These are phyloP conservation scores for Hemaris fuciformis DNA, from an alignment of 2,888 invertebrate genomes.

Conservation along the genomic window DNA sequence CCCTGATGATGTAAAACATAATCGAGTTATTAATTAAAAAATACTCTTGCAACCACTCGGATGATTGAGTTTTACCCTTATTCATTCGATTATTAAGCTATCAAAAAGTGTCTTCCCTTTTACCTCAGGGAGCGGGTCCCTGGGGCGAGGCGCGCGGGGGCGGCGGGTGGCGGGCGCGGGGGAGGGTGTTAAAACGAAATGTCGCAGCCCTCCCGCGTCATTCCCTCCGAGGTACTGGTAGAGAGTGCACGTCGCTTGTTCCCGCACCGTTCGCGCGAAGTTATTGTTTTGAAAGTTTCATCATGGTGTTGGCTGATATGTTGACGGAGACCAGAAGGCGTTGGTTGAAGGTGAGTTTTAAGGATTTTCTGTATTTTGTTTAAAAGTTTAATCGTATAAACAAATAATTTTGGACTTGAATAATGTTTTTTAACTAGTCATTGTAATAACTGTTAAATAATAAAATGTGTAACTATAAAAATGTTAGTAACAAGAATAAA, in stretches of 20 bases:
- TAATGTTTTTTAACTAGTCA: too few species aligned
- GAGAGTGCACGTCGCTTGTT: constrained; percentile 36
- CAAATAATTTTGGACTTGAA: too few species aligned
- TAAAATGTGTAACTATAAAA: too few species aligned
- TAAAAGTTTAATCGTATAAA: neutral
- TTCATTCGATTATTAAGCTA: constrained; percentile 38
- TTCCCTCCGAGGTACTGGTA: constrained; percentile 44
- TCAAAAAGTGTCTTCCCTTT: constrained; percentile 22
- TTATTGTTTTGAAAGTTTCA: constrained; percentile 23
- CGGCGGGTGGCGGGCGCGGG: constrained; percentile 26
- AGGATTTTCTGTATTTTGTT: neutral
- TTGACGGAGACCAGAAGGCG: constrained; percentile 71
- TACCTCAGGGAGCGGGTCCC: constrained; percentile 15
- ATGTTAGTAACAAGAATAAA: too few species aligned
- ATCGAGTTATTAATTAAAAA: neutral
- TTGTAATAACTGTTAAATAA: too few species aligned
- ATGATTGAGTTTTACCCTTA: constrained; percentile 34
- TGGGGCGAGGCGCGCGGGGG: constrained; percentile 18
- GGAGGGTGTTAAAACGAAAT: constrained; percentile 26
- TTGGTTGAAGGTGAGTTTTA: constrained; percentile 64
- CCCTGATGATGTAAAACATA: neutral
- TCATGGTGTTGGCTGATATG: constrained; percentile 72
- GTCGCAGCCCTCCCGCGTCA: constrained; percentile 38
- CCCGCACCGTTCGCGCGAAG: constrained; percentile 19
- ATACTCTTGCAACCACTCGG: neutral